Conservation (phyloP, 2,888 invertebrate genomes). For the Anthophora plumipes region DNA sequence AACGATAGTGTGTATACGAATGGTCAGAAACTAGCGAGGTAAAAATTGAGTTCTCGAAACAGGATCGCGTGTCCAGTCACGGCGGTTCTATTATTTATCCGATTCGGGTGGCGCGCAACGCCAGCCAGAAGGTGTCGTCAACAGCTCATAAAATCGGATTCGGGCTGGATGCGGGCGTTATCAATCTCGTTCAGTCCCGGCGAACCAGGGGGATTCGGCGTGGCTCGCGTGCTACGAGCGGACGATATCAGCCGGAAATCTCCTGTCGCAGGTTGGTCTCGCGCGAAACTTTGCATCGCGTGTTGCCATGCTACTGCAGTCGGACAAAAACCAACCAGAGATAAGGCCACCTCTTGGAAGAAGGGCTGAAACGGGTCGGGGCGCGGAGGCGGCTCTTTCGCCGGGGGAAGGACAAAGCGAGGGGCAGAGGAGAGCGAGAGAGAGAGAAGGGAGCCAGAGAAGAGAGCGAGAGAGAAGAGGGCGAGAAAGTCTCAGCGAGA, state of each 20-base stretch:
- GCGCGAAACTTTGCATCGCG: conserved; percentile 79
- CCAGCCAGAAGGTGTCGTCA: conserved; percentile 54
- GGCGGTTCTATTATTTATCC: conserved; percentile 41
- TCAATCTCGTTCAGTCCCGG: conserved; percentile 63
- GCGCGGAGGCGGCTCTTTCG: too few species aligned
- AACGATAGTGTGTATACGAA: too few species aligned
- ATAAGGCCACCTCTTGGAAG: conserved; percentile 74
- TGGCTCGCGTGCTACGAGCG: conserved; percentile 75
- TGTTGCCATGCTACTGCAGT: conserved; percentile 78
- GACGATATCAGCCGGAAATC: conserved; percentile 79
- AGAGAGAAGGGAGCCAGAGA: too few species aligned
- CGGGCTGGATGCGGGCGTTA: conserved; percentile 57
- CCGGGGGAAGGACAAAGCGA: conserved; percentile 5
- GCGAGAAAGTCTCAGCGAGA: too few species aligned
- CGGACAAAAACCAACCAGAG: conserved; percentile 78
- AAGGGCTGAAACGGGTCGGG: conserved; percentile 57
- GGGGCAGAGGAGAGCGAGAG: conserved; percentile 9
- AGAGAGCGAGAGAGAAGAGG: conserved; percentile 9
- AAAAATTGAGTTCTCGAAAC: conserved; percentile 46
- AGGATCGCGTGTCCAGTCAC: conserved; percentile 37
- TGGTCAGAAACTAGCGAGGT: neutral
- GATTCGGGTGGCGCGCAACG: neutral
- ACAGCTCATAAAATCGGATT: conserved; percentile 61
- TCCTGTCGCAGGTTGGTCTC: conserved; percentile 79
- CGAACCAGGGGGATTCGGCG: conserved; percentile 41